phyloP scores from a whole-genome alignment of 2,113 vertebrate genomes.

The Salvator merianae region DNA sequence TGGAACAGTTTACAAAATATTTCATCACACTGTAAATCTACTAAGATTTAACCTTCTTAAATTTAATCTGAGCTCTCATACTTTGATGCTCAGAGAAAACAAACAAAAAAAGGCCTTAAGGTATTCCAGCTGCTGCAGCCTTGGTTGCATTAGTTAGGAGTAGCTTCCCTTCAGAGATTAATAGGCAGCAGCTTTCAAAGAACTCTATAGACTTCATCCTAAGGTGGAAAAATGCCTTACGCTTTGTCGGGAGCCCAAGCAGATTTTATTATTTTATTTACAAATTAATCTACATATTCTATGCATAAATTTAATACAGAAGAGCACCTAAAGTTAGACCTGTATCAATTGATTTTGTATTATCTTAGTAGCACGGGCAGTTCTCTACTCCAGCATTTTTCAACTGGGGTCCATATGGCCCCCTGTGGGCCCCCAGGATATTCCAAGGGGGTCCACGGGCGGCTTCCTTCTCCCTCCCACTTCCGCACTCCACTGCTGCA shows the following conservation, averaged over 20 bases:
- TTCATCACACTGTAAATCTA: not conserved
- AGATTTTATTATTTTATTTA: not conserved
- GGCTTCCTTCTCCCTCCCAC: too few species aligned
- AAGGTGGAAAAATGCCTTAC: not conserved
- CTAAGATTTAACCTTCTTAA: not conserved
- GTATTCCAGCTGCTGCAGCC: not conserved
- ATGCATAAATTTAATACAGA: not conserved
- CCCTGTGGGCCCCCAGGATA: too few species aligned
- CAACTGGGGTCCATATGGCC: too few species aligned
- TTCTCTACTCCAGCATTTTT: too few species aligned
- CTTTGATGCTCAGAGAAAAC: not conserved
- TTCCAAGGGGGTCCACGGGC: too few species aligned
- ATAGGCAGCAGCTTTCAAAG: not conserved
- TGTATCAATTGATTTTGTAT: not conserved
- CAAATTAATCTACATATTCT: not conserved
- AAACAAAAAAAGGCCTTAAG: not conserved
- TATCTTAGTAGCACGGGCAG: too few species aligned
- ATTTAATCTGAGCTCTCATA: not conserved
- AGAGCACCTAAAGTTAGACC: not conserved
- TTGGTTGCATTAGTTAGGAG: not conserved
- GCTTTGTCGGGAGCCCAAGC: too few species aligned
- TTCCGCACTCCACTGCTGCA: too few species aligned
- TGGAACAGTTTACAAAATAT: too few species aligned
- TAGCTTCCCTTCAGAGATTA: not conserved
- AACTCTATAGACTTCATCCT: not conserved